phyloP scores from a whole-genome alignment of 2,797 vertebrate species.

The Scyliorhinus canicula region DNA sequence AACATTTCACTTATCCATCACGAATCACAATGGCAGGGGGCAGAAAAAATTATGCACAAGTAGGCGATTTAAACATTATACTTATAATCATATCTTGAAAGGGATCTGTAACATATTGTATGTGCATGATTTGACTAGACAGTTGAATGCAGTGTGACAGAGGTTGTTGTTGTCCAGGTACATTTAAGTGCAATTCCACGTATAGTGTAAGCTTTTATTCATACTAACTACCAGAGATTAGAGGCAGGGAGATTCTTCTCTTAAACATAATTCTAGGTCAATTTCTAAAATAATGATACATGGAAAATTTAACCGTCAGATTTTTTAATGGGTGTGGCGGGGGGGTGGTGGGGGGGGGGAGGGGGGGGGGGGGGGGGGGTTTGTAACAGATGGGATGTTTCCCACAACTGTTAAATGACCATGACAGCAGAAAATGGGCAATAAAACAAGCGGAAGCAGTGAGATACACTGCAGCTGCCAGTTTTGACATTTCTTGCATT shows the following conservation, averaged over 20 bases:
- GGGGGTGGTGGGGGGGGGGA: not conserved
- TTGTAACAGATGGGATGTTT: constrained; percentile 2
- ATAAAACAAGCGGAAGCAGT: not conserved
- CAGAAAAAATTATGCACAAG: too few relatives aligned
- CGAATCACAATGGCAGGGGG: not conserved
- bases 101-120: not conserved
- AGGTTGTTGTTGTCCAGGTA: not conserved
- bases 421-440: not conserved
- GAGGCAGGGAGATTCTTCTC: not conserved
- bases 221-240: not conserved
- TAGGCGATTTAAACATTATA: not conserved
- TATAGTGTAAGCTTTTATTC: not conserved
- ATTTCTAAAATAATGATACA: not conserved
- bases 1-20: not conserved
- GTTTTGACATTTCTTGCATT: not conserved
- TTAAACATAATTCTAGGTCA: not conserved
- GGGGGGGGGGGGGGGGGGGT: not conserved
- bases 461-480: not conserved
- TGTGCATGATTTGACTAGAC: not conserved
- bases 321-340: not conserved
- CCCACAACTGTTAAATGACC: not conserved
- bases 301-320: not conserved
- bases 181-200: not conserved
- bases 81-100: not conserved
- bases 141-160: not conserved